Evolutionary conservation across 2,888 invertebrate species (phyloP).

Genomic region (Chalcis sispes): DNA sequence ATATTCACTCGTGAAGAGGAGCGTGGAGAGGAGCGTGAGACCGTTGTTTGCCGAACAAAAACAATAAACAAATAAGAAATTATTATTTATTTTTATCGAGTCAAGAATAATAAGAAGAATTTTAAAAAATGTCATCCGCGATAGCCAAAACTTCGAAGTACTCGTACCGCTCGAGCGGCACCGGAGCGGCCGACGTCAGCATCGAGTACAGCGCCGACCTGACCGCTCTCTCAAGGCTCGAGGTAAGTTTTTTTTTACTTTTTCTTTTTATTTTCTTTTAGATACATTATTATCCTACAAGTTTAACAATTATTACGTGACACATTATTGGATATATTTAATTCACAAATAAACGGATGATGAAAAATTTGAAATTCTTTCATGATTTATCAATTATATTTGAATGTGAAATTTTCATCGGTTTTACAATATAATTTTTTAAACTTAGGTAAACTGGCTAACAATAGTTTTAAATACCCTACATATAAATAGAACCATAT

Average conservation of each 20-base stretch:
- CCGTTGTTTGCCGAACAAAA: not conserved
- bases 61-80: no score
- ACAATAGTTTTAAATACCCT: no score
- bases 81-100: not conserved
- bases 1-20: not conserved
- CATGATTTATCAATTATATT: no score
- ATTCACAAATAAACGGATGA: not conserved
- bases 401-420: no score
- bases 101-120: not conserved
- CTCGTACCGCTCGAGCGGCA: constrained; percentile 91
- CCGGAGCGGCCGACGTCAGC: constrained; percentile 89
- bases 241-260: constrained; percentile 82
- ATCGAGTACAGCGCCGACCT: constrained; percentile 96
- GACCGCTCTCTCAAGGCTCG: constrained; percentile 95
- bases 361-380: no score
- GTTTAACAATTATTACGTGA: no score
- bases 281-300: not conserved
- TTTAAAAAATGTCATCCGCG: constrained; percentile 38
- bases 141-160: constrained; percentile 92
- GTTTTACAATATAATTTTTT: no score
- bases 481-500: no score
- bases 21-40: not conserved
- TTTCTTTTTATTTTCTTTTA: not conserved
- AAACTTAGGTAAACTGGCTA: no score
- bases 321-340: not conserved